Base-by-base conservation (phyloP, 37 sponge, comb jelly and placozoan species). In the Geodia barretti region DNA sequence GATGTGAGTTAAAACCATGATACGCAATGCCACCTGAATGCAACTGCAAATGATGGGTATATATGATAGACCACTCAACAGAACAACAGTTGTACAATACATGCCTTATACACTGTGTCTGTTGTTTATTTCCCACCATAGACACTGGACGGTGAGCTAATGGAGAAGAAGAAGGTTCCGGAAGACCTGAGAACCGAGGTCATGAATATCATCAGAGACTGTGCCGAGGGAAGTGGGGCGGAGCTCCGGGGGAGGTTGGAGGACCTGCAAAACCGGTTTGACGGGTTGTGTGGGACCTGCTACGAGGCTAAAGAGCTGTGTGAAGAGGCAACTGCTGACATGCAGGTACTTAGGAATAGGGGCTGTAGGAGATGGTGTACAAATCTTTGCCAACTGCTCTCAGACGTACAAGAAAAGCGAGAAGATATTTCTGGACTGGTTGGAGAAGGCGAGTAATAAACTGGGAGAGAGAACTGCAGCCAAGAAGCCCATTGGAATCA, bases 401-500 rank as follows among this genome's bases (percentile, higher is more conserved):
- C 85, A 84, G 38, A 42, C 61, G 28, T 64, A 77, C 35, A 37
- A 68, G 54, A 58, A 2, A 39, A 67, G 82, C 61, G n/a, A 38
- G 32, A 41, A 75, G 31, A 39, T 47, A n/a, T 75, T 88, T 41
- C 59, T 23, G 0, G 25, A 37, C 9, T 82, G 70, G 77, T 38
- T 82, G 28, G 62, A 39, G 19, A 43, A 33, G 47, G 62, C 35
- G 34, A 47, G 62, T 34, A 30, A 70, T 37, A 70, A 38, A 1
- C 62, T 78, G 35, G 64, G 4, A 32, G 31, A 68, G 35, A 60
- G n/a, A 41, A 70, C 20, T 34, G 59, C 76, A 61, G 63, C 30
- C 35, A 88, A 80, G 83, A 77, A 47, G 33, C 88, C 88, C 17
- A 70, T 88, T 40, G 88, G 88, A 24, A 76, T 60, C 5, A 60